A percentile compares a stretch with the other conserved stretches of the same genome.
phyloP scores from a whole-genome alignment of 2,113 vertebrate species.

The Channa argus region DNA sequence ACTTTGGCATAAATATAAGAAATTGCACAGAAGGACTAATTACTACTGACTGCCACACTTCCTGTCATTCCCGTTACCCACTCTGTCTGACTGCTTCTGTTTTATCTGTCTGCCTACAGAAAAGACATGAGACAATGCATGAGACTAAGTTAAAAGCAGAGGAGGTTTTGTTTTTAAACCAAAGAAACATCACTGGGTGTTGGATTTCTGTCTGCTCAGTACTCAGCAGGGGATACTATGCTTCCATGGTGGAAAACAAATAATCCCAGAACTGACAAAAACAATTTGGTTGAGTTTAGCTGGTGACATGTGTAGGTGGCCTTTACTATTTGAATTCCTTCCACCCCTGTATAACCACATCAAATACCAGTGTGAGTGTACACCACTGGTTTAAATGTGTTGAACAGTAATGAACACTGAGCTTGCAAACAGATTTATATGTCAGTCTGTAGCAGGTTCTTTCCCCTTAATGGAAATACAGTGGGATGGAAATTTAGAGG shows the following conservation, averaged over 20 bases:
- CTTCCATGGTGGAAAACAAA: conserved; percentile 25
- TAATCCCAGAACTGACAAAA: conserved; percentile 14
- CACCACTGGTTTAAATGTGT: no score
- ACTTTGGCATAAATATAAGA: not conserved
- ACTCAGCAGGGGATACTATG: conserved; percentile 26
- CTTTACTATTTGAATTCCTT: not conserved
- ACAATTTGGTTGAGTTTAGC: not conserved
- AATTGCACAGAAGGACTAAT: not conserved
- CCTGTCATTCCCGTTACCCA: not conserved
- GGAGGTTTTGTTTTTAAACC: conserved; percentile 19
- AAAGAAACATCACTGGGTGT: conserved; percentile 23
- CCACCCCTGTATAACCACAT: no score
- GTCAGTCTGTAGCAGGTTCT: not conserved
- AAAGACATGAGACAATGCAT: not conserved
- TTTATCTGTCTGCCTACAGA: conserved; percentile 9
- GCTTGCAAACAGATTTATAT: no score
- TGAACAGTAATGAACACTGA: no score
- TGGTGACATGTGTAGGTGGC: no score
- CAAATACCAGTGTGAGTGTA: no score
- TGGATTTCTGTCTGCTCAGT: conserved; percentile 11
- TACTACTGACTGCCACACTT: not conserved
- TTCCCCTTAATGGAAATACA: not conserved
- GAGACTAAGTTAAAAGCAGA: not conserved
- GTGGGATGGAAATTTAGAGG: no score
- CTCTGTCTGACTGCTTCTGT: not conserved